Evolutionary conservation across 1,140 invertebrate genomes (phyloP).

Genomic region (Caenorhabditis brenneri): DNA sequence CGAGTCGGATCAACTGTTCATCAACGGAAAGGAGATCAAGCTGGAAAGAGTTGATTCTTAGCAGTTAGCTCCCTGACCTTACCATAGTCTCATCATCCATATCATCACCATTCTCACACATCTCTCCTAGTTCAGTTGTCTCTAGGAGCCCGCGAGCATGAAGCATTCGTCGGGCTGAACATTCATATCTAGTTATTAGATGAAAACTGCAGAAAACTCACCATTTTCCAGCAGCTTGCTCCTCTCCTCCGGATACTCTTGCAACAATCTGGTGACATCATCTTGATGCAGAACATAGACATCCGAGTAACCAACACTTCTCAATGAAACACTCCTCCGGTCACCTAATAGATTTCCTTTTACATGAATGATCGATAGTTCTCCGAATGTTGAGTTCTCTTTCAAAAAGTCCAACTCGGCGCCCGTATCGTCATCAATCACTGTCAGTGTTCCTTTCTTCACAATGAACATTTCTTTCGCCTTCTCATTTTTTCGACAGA

Average conservation of each 20-base stretch:
- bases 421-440: constrained; percentile 5
- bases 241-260: constrained; percentile 50
- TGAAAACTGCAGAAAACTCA: neutral
- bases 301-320: constrained; percentile 46
- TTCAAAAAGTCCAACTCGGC: neutral
- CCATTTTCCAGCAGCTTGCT: constrained; percentile 23
- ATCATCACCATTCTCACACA: neutral
- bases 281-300: constrained; percentile 46
- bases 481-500: constrained; percentile 46
- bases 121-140: neutral
- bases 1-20: neutral
- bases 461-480: constrained; percentile 51
- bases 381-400: constrained; percentile 49
- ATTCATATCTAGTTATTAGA: neutral
- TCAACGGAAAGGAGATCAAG: neutral
- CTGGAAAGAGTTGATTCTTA: neutral
- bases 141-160: neutral
- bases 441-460: constrained; percentile 25
- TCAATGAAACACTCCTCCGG: neutral
- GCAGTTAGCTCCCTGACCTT: neutral
- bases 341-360: constrained; percentile 37
- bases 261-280: constrained; percentile 28
- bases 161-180: constrained; percentile 6
- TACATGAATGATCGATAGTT: constrained; percentile 41
- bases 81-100: neutral